Evolutionary conservation across 1,140 invertebrate genomes (phyloP).

Genomic region (Polyergus mexicanus): DNA sequence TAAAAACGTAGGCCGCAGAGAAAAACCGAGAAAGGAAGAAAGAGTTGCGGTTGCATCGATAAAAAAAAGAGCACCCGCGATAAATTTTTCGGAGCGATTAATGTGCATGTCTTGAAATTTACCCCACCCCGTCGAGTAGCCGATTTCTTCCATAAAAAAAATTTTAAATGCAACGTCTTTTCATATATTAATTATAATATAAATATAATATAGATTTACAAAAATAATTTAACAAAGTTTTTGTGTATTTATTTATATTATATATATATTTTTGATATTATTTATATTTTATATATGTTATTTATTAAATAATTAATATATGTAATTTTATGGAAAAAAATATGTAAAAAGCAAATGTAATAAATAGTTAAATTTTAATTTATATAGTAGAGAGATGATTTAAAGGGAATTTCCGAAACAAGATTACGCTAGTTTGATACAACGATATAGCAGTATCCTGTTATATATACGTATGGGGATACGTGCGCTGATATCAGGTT

Average conservation of each 20-base stretch:
- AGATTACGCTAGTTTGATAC: background rate
- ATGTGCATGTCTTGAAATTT: conserved; percentile 17
- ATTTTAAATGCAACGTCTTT: background rate
- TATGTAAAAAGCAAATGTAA: background rate
- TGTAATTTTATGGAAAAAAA: background rate
- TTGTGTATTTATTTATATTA: background rate
- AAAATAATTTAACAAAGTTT: background rate
- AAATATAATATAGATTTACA: background rate
- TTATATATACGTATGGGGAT: conserved; percentile 1
- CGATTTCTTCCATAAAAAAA: background rate
- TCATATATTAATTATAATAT: background rate
- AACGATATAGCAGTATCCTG: conserved; percentile 1
- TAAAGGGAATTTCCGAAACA: conserved; percentile 5
- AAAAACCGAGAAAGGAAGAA: conserved; percentile 33
- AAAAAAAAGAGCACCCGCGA: background rate
- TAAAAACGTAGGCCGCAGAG: conserved; percentile 54
- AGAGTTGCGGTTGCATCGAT: conserved; percentile 12
- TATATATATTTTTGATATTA: background rate
- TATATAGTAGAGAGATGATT: background rate
- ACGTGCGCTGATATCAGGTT: background rate
- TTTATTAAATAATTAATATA: background rate
- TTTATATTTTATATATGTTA: background rate
- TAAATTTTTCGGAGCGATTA: conserved; percentile 29
- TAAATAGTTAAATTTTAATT: background rate
- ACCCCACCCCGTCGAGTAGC: too few species aligned